Base-by-base conservation (phyloP, 2,888 invertebrate species). In the Eupithecia pulchellata region DNA sequence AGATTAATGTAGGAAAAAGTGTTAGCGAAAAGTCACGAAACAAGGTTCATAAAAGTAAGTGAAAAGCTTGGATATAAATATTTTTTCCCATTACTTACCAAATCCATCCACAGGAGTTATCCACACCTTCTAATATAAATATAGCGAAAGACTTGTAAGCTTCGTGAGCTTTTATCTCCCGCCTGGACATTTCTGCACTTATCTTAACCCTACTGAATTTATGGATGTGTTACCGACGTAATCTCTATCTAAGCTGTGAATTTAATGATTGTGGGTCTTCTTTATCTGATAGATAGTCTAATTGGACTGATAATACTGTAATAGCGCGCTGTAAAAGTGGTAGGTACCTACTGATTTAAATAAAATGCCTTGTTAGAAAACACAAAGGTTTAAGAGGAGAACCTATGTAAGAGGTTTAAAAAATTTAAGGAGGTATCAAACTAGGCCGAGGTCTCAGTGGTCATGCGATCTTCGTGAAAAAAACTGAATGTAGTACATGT, bases 201-300 rank as follows among this genome's bases (percentile, higher is more conserved):
- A 81, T 79, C 78, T 77, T 78, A 82, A 75, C 78, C 78, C 79
- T 74, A 68, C 66, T 63, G 76, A 81, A 83, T 83, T 82, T 83
- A 83, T 83, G 78, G 71, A 77, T 78, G 79, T 78, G 78, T 79
- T 78, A 78, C 79, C 76, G 75, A 77, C 74, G 78, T 80, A 76
- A 83, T 80, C 79, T 81, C 69, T 68, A 69, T 72, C 64, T 52
- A 25, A 55, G 65, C 66, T 70, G 55, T 61, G 65, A 66, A 61
- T 66, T 61, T 34, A 52, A 67, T 47, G 30, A 47, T 64, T 64
- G 52, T 52, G 42, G 20, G 42, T 52, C 64, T 64, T 42, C 42
- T 29, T 27, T 63, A 42, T 27, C 13, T 39, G 29, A 63, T 42
- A 63, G 42, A 63, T 42, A n/a, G n/a, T 63, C 13, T 32, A 0